Evolutionary conservation across 2,888 invertebrate species (phyloP).

Genomic region (Romanomermis culicivorax): DNA sequence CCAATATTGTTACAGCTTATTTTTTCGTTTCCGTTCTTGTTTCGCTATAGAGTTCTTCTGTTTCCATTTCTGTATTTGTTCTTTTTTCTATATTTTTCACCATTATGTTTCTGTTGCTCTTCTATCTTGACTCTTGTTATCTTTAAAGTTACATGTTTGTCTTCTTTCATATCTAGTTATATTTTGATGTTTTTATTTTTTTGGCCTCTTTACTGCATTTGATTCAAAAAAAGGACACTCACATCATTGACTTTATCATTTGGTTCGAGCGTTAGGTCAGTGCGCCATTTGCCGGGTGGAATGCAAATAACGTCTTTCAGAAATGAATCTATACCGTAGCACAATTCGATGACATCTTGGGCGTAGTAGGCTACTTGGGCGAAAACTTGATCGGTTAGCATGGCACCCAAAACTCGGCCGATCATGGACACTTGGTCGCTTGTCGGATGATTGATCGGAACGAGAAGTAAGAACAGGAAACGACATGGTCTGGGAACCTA

Average conservation of each 20-base stretch:
- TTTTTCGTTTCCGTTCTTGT: too few relatives aligned
- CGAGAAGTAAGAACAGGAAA: conserved; percentile 30
- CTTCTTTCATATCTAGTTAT: too few relatives aligned
- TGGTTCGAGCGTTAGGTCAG: conserved; percentile 29
- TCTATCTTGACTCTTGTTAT: too few relatives aligned
- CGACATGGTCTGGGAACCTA: conserved; percentile 23
- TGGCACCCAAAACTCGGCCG: conserved; percentile 29
- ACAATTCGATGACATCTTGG: conserved; percentile 23
- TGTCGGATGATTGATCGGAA: conserved; percentile 23
- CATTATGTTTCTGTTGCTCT: too few relatives aligned
- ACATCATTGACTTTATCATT: conserved; percentile 25
- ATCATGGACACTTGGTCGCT: conserved; percentile 20
- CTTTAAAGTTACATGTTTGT: too few relatives aligned
- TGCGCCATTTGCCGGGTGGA: conserved; percentile 22
- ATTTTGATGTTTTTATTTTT: too few relatives aligned
- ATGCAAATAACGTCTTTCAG: conserved; percentile 13
- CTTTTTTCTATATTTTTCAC: too few relatives aligned
- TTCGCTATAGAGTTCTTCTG: too few relatives aligned
- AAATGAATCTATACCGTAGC: conserved; percentile 2
- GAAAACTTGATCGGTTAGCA: conserved; percentile 28
- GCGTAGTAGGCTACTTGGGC: conserved; percentile 11
- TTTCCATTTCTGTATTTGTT: too few relatives aligned
- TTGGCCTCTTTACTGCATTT: too few relatives aligned
- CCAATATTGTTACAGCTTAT: too few relatives aligned
- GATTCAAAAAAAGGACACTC: too few relatives aligned